Evolutionary conservation across 2,888 invertebrate genomes (phyloP).

Genomic region (Bombyx huttoni): DNA sequence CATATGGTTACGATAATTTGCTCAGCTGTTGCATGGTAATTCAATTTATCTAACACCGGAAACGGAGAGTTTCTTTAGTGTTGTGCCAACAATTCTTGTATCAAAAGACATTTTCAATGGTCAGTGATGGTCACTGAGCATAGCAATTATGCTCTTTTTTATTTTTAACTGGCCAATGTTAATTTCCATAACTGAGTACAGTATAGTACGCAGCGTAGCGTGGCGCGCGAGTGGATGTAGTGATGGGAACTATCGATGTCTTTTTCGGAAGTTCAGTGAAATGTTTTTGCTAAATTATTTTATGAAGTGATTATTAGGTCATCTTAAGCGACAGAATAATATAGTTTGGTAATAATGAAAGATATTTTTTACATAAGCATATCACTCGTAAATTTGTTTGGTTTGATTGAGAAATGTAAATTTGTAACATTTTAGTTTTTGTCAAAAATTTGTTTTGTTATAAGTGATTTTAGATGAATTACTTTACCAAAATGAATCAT

Average conservation of each 20-base stretch:
- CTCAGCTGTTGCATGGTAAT: background rate
- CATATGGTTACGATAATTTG: background rate
- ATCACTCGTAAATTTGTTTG: too few relatives aligned
- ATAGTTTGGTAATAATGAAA: too few relatives aligned
- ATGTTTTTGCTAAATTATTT: too few relatives aligned
- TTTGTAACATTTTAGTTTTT: too few relatives aligned
- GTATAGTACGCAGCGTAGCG: conserved; percentile 48
- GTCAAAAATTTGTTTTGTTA: too few relatives aligned
- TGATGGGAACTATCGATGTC: conserved; percentile 22
- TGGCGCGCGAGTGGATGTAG: conserved; percentile 47
- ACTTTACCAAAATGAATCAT: too few relatives aligned
- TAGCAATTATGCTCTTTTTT: conserved; percentile 57
- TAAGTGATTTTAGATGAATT: too few relatives aligned
- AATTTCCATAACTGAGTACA: conserved; percentile 64
- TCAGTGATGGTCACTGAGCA: conserved; percentile 50
- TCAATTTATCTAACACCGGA: conserved; percentile 3
- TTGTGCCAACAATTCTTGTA: conserved; percentile 14
- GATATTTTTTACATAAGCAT: too few relatives aligned
- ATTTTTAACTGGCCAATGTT: conserved; percentile 48
- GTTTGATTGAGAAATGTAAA: too few relatives aligned
- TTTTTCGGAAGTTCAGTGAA: conserved; percentile 6
- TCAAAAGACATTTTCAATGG: conserved; percentile 30
- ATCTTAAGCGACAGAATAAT: too few relatives aligned
- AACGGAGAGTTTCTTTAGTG: conserved; percentile 21
- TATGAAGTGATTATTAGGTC: too few relatives aligned